A percentile compares a stretch with the other conserved stretches of the same genome.
Conservation (phyloP, 2,888 invertebrate species). For the Trilocha varians region DNA sequence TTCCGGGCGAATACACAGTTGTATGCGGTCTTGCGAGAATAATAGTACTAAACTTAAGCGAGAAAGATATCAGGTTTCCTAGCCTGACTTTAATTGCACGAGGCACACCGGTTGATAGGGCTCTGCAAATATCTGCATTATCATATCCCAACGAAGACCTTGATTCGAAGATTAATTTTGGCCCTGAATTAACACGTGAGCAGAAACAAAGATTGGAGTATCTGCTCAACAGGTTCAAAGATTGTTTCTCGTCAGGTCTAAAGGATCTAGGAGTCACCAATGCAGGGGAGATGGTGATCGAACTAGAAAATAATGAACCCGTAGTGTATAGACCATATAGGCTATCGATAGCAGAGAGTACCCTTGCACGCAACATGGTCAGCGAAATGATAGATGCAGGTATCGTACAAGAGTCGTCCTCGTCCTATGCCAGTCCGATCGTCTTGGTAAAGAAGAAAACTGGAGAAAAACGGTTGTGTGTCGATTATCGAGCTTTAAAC, state of each 20-base stretch:
- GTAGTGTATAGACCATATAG: constrained; percentile 10
- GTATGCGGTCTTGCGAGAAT: no score
- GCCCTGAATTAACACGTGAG: neutral
- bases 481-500: constrained; percentile 12
- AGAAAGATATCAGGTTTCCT: neutral
- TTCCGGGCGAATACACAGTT: constrained; percentile 10
- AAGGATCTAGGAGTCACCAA: constrained; percentile 4
- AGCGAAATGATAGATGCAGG: constrained; percentile 8
- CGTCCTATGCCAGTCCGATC: constrained; percentile 13
- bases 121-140: neutral
- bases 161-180: neutral
- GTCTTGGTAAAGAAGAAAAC: constrained; percentile 11
- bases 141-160: neutral
- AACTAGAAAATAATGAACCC: constrained; percentile 4
- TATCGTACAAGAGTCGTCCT: constrained; percentile 6
- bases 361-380: constrained; percentile 13
- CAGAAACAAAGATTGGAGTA: neutral
- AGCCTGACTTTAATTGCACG: constrained; percentile 2
- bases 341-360: constrained; percentile 3
- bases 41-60: neutral
- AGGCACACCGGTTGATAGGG: neutral
- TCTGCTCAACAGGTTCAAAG: constrained; percentile 1
- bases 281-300: constrained; percentile 6
- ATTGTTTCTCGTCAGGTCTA: constrained; percentile 9
- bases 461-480: constrained; percentile 9